Percentiles rank a stretch among this genome's conserved stretches.
phyloP scores from a whole-genome alignment of 2,888 invertebrate species.

The Agonopterix heracliana region DNA sequence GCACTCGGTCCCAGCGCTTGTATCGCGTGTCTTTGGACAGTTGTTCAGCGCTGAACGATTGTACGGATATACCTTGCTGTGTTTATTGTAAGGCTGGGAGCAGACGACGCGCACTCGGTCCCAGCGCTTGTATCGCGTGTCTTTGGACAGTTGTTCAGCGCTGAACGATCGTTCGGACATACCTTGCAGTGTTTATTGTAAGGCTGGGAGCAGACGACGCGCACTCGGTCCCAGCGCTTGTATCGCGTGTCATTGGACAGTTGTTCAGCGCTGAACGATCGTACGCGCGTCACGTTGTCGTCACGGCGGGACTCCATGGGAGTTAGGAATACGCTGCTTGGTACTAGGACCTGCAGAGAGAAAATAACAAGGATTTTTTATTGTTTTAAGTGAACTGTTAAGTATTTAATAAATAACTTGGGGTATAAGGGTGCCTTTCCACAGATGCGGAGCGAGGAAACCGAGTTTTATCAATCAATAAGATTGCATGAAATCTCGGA shows the following conservation, averaged over 20 bases:
- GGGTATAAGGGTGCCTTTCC: too few relatives aligned
- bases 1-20: too few relatives aligned
- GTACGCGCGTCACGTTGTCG: conserved; percentile 79
- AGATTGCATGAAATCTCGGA: too few relatives aligned
- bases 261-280: conserved; percentile 81
- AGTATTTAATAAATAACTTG: too few relatives aligned
- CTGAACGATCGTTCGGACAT: conserved; percentile 7
- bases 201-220: conserved; percentile 90
- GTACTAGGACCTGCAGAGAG: conserved; percentile 79
- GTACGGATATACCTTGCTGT: too few relatives aligned
- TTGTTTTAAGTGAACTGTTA: too few relatives aligned
- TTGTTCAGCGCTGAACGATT: too few relatives aligned
- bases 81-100: too few relatives aligned
- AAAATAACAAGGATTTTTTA: not conserved
- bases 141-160: conserved; percentile 75
- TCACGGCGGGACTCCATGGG: conserved; percentile 83
- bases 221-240: conserved; percentile 89
- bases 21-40: too few relatives aligned
- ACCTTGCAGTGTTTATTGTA: conserved; percentile 84
- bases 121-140: conserved; percentile 80
- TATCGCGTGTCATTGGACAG: conserved; percentile 69
- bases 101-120: conserved; percentile 84
- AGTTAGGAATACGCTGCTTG: conserved; percentile 87
- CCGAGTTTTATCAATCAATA: too few relatives aligned
- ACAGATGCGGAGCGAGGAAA: too few relatives aligned